Conservation (phyloP, 2,797 vertebrate genomes). For the Pelochelys cantorii region DNA sequence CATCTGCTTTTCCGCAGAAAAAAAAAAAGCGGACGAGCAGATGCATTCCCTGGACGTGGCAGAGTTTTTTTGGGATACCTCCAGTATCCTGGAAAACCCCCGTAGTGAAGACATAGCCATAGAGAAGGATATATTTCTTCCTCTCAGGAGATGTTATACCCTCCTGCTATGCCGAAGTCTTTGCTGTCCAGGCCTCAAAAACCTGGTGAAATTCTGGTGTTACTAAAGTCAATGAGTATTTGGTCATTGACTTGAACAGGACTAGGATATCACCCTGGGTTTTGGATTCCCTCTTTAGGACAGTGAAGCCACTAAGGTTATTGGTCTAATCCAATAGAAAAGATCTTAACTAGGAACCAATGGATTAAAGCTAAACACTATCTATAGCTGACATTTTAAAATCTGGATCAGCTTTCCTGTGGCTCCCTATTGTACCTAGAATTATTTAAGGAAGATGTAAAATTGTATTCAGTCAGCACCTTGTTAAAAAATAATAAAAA, state of each 20-base stretch:
- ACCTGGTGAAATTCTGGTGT: background rate
- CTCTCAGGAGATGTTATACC: background rate
- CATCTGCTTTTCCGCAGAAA: no score
- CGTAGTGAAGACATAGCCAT: no score
- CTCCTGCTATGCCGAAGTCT: background rate
- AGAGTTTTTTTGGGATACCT: no score
- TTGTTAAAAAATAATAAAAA: background rate
- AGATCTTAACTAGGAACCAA: background rate
- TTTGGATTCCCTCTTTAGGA: background rate
- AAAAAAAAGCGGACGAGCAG: no score
- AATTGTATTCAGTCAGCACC: background rate
- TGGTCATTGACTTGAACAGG: background rate
- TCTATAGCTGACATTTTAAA: background rate
- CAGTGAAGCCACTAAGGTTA: background rate
- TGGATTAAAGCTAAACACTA: background rate
- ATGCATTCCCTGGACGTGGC: no score
- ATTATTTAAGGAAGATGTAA: background rate
- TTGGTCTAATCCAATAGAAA: background rate
- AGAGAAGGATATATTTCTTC: background rate
- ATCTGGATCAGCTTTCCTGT: background rate
- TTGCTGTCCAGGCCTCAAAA: background rate
- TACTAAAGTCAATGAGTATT: background rate
- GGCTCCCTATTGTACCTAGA: background rate
- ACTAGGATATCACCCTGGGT: background rate
- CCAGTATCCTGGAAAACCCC: no score